Base-by-base conservation (phyloP, 2,888 invertebrate genomes). In the Andrena trimmerana region DNA sequence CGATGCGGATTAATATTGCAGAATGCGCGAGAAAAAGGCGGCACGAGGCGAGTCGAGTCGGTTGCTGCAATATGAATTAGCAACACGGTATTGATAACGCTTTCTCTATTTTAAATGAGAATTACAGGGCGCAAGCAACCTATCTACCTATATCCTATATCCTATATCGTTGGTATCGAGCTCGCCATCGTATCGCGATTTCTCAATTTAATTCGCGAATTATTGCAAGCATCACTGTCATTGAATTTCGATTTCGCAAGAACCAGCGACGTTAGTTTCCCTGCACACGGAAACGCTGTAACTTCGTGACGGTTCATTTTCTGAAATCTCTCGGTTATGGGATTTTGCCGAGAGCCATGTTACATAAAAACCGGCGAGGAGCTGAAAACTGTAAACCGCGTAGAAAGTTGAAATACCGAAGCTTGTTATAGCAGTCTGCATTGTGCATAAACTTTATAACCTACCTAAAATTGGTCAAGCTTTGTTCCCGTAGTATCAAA, bases 1-100 rank as follows among this genome's bases (percentile, higher is more conserved):
- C 42, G 24, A 31, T 16, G 42, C 29, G 42, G 16, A 57, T 76
- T 70, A 76, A 76, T 76, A 76, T 63, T 70, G 62, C 42, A 76
- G 24, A 6, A n/a, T n/a, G 31, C 13, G n/a, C 31, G 42, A 7
- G 59, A 74, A 60, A 68, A 33, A 68, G 42, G 29, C 5, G 65
- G 54, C 54, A 20, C 31, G 42, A 13, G 24, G n/a, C n/a, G n/a
- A 24, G 16, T n/a, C 29, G 59, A 33, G 42, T 29, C 16, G 33
- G n/a, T 63, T 16, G 74, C 24, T 16, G 16, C 59, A 24, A 29
- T n/a, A 68, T 50, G 59, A 68, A 60, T 74, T 67, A 59, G 57
- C 10, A 57, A 48, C 57, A 67, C 48, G 31, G 42, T 57, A 72
- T 63, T 63, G 65, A 60, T 48, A 48, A 57, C 57, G 20, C 10